Percentiles rank a stretch among this genome's conserved stretches.
These are phyloP conservation scores for Heliconius ethilla DNA, from an alignment of 2,888 invertebrate genomes.

Conservation along the genomic window DNA sequence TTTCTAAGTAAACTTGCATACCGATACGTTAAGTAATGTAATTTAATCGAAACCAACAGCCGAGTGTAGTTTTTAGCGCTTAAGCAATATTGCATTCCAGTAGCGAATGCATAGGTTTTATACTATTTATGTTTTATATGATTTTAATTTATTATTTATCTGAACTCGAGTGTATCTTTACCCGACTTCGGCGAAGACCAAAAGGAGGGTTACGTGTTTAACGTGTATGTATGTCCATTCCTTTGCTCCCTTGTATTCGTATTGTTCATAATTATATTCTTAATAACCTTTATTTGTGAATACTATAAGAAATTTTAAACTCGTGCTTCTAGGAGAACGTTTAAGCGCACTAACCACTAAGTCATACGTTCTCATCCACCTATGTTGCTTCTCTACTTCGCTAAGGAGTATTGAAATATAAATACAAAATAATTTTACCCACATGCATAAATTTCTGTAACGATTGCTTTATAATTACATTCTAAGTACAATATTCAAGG, in stretches of 20 bases:
- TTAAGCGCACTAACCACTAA: neutral
- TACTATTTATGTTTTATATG: conserved; percentile 19
- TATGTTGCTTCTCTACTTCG: neutral
- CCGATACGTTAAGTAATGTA: conserved; percentile 21
- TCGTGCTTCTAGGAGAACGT: neutral
- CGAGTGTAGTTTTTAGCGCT: conserved; percentile 29
- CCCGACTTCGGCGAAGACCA: no score
- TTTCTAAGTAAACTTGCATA: conserved; percentile 12
- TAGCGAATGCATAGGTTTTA: conserved; percentile 6
- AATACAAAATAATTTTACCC: conserved; percentile 5
- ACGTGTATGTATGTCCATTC: no score
- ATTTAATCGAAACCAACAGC: conserved; percentile 14
- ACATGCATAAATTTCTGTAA: conserved; percentile 19
- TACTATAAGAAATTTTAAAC: no score
- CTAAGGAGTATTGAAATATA: neutral
- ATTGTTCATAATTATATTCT: no score
- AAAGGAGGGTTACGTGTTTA: no score
- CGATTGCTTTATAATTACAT: conserved; percentile 26
- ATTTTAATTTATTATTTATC: neutral
- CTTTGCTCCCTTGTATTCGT: no score
- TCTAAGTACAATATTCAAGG: conserved; percentile 23
- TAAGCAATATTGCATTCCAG: conserved; percentile 25
- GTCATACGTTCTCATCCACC: neutral
- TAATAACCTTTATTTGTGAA: no score
- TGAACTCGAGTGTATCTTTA: no score